Base-by-base conservation (phyloP, 2,888 invertebrate genomes). In the Ophioninae sp. region DNA sequence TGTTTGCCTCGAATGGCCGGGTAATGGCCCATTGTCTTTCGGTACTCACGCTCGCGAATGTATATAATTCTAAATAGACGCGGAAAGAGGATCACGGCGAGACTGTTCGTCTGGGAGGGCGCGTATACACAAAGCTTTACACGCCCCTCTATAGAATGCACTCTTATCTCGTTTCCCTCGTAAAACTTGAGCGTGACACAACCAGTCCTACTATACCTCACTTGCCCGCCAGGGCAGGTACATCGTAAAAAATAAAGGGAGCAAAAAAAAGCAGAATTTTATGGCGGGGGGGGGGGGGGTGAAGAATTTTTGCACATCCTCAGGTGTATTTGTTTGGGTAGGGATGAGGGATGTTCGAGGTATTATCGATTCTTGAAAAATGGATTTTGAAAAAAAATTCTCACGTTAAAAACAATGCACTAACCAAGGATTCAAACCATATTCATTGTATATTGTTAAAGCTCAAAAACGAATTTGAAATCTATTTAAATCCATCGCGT, bases 161-260 rank as follows among this genome's bases (percentile, higher is more conserved):
- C 79, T 82, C 85, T 83, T 85, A 81, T 86, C 85, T 81, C 85
- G 78, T 80, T 74, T 79, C 67, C 72, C 78, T 84, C 85, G 82
- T 87, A 87, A 86, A 87, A 87, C 74, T 82, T 83, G 69, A 85
- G 78, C 79, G 85, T 86, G 84, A 81, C 85, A 84, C 84, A 82
- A 84, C 81, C 86, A 86, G 84, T 85, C 82, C 83, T 84, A 80
- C 86, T 79, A 69, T 73, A 72, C 71, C 75, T 67, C 59, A 61
- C 79, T 78, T 74, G 78, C 72, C 79, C 68, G 76, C 58, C 67
- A 68, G 67, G 61, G 59, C 79, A 67, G 64, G 23, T 64, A 65
- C 77, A 85, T 74, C 84, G 81, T 79, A 77, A 78, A 84, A 76
- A 67, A 51, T 44, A 44, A 59, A 41, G 65, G 13, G 37, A 64